These are phyloP conservation scores for Nettapus auritus DNA, from an alignment of 2,113 vertebrate genomes.

Conservation along the genomic window DNA sequence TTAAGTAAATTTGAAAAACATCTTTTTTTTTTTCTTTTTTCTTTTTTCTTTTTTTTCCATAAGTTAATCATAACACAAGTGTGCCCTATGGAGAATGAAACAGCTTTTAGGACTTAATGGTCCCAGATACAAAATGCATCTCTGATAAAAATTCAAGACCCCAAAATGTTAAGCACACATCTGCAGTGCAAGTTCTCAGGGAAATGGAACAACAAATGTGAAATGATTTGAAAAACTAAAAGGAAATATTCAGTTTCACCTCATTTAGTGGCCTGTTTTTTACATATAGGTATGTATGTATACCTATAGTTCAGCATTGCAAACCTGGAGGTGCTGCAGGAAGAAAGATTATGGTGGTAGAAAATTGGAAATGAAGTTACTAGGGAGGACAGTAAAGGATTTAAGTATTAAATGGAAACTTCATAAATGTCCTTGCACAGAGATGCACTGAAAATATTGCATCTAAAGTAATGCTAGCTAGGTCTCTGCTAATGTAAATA, in stretches of 20 bases:
- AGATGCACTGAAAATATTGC: not conserved
- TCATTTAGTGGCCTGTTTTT: not conserved
- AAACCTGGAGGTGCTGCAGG: not conserved
- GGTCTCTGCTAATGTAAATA: conserved; percentile 15
- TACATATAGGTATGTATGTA: not conserved
- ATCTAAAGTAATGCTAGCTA: not conserved
- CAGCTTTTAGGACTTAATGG: not conserved
- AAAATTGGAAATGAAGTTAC: conserved; percentile 30
- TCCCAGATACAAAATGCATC: not conserved
- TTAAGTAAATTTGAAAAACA: not conserved
- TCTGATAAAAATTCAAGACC: not conserved
- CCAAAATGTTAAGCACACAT: not conserved
- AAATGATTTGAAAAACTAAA: not conserved
- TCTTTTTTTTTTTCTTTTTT: not conserved
- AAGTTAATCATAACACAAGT: not conserved
- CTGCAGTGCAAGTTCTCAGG: not conserved
- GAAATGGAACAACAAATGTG: not conserved
- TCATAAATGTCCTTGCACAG: conserved; percentile 12
- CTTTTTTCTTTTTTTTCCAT: not conserved
- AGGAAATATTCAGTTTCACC: not conserved
- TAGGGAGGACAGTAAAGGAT: not conserved
- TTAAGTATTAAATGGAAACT: conserved; percentile 15
- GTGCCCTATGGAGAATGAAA: not conserved
- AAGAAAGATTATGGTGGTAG: not conserved
- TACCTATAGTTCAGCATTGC: not conserved